Evolutionary conservation across 1,140 invertebrate species (phyloP).

Genomic region (Atta texana): DNA sequence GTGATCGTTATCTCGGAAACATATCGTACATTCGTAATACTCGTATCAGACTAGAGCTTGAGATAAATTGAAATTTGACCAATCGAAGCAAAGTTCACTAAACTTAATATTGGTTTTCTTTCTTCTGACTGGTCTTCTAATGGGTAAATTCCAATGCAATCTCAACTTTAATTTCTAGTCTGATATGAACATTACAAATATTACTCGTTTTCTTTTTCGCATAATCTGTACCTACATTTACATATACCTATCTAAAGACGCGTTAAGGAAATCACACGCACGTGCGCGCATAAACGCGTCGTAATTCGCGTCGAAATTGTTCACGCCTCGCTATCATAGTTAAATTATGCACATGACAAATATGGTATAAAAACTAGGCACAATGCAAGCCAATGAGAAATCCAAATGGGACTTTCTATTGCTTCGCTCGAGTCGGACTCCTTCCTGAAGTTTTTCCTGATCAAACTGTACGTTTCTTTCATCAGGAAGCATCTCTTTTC

Average conservation of each 20-base stretch:
- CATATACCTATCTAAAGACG: slow-evolving; percentile 36
- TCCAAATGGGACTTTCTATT: slow-evolving; percentile 58
- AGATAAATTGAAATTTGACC: no score
- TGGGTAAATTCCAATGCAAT: no score
- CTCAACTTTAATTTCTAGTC: no score
- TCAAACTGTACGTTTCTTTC: neutral
- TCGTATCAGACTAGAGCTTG: no score
- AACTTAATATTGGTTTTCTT: no score
- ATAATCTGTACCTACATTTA: slow-evolving; percentile 7
- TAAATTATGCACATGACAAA: slow-evolving; percentile 57
- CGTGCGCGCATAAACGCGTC: neutral
- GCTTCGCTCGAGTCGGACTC: slow-evolving; percentile 39
- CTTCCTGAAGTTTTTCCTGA: neutral
- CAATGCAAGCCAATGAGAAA: slow-evolving; percentile 66
- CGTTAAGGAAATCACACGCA: slow-evolving; percentile 5
- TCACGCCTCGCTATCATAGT: slow-evolving; percentile 12
- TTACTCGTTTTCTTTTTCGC: neutral
- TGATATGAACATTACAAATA: no score
- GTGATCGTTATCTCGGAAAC: slow-evolving; percentile 10
- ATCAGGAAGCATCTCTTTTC: neutral
- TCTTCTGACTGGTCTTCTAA: no score
- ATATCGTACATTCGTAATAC: neutral
- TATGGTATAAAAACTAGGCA: slow-evolving; percentile 78
- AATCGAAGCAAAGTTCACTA: no score
- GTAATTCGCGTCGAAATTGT: slow-evolving; percentile 2